Conservation (phyloP, 2,888 invertebrate genomes). For the Cantharis rustica region DNA sequence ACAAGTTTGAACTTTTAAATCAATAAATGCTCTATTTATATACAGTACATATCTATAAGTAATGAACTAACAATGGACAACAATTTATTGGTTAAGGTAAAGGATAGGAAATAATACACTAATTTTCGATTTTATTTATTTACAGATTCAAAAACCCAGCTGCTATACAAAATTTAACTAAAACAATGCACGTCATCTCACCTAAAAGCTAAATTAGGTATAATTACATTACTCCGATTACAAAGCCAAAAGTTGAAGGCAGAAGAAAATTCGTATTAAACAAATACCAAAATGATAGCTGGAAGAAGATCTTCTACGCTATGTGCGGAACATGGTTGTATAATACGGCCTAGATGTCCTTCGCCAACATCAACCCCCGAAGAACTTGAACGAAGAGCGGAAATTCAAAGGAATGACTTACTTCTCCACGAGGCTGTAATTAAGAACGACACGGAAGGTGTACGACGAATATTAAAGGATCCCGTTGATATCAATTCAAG, state of each 20-base stretch:
- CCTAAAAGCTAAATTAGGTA: background rate
- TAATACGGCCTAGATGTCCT: slow-evolving; percentile 37
- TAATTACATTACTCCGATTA: background rate
- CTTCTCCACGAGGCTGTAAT: slow-evolving; percentile 75
- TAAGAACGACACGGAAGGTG: slow-evolving; percentile 72
- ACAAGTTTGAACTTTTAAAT: background rate
- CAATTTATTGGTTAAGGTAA: background rate
- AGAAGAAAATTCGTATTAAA: background rate
- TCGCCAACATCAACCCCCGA: slow-evolving; percentile 52
- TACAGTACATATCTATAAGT: background rate
- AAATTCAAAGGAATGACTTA: slow-evolving; percentile 70
- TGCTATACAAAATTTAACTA: background rate
- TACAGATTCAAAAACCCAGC: background rate
- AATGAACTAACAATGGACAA: background rate
- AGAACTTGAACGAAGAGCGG: slow-evolving; percentile 55
- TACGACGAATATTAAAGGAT: slow-evolving; percentile 66
- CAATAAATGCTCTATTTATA: background rate
- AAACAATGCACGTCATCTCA: background rate
- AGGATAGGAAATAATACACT: background rate
- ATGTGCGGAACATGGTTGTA: slow-evolving; percentile 20
- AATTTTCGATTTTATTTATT: background rate
- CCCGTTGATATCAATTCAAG: slow-evolving; percentile 73
- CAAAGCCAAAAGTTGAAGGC: background rate
- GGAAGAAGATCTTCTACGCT: slow-evolving; percentile 6
- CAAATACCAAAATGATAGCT: background rate